Base-by-base conservation (phyloP, 2,797 vertebrate species). In the Gadopsis bispinosus region DNA sequence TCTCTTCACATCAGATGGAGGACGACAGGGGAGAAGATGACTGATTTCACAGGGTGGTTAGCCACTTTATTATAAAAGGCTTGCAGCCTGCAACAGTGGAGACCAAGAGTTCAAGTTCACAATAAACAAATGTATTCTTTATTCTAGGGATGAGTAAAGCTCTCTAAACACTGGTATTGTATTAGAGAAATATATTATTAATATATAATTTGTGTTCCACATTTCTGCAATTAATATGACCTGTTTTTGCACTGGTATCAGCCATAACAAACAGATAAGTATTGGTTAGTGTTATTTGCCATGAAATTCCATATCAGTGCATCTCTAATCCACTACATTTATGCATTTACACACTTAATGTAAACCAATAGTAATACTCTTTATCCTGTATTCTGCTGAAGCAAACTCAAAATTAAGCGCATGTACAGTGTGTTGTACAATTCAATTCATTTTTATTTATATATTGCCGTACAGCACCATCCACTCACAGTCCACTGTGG, bases 371-470 rank as follows among this genome's bases (percentile, higher is more conserved):
- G 20, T n/a, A 56, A 65, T 17, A 31, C 5, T 64, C 10, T 54
- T 41, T 69, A 26, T 68, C 12, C 31, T n/a, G 16, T 59, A 22
- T 39, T 76, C 37, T 56, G 75, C 47, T 56, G 26, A 47, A 43
- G 17, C n/a, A 69, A 45, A 59, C n/a, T 71, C 37, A 26, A 58
- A 69, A 70, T 45, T 4, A 92, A 87, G 77, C 79, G 77, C 56
- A 75, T 75, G 76, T 88, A 73, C 73, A 39, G 37, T 39, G 37
- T 39, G 9, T 39, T 39, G 37, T 10, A 39, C 33, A 33, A 6
- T 79, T 77, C 76, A 63, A 26, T 26, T 26, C 26, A 26, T 1
- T 26, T 26, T 26, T 26, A 26, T 26, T 26, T 26, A 26, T 26
- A 26, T 26, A 26, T 26, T 26, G 26, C 26, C 26, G 26, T 26